These are phyloP conservation scores for Gymnosoma rotundatum DNA, from an alignment of 2,888 invertebrate species.

Conservation along the genomic window DNA sequence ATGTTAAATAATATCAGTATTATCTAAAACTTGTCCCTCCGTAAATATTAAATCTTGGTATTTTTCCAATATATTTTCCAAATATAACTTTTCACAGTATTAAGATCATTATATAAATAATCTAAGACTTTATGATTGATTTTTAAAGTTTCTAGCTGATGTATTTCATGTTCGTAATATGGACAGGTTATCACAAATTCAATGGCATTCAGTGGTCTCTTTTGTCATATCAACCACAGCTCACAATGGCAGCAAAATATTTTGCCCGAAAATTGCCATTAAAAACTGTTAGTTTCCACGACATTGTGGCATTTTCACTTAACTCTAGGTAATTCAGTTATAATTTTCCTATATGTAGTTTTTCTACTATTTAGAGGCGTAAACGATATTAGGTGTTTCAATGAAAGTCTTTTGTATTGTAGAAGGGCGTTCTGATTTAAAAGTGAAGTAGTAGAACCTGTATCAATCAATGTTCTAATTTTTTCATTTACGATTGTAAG, in stretches of 20 bases:
- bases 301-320: slow-evolving; percentile 49
- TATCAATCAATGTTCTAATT: slow-evolving; percentile 51
- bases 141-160: not conserved
- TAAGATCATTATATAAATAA: slow-evolving; percentile 14
- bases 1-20: slow-evolving; percentile 21
- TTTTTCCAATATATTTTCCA: slow-evolving; percentile 1
- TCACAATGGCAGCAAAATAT: slow-evolving; percentile 37
- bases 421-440: slow-evolving; percentile 47
- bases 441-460: slow-evolving; percentile 59
- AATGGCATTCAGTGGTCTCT: slow-evolving; percentile 8
- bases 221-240: slow-evolving; percentile 39
- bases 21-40: slow-evolving; percentile 19
- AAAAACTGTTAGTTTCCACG: slow-evolving; percentile 44
- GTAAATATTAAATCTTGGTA: slow-evolving; percentile 11
- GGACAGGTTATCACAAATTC: slow-evolving; percentile 25
- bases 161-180: not conserved
- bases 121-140: not conserved
- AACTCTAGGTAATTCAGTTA: slow-evolving; percentile 50
- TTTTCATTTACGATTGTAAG: slow-evolving; percentile 40
- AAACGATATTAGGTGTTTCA: slow-evolving; percentile 33
- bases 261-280: slow-evolving; percentile 37
- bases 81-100: not conserved
- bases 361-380: slow-evolving; percentile 42
- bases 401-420: slow-evolving; percentile 34
- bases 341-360: slow-evolving; percentile 25